phyloP scores from a whole-genome alignment of 1,140 invertebrate genomes.

The Pseudomyrmex concolor region DNA sequence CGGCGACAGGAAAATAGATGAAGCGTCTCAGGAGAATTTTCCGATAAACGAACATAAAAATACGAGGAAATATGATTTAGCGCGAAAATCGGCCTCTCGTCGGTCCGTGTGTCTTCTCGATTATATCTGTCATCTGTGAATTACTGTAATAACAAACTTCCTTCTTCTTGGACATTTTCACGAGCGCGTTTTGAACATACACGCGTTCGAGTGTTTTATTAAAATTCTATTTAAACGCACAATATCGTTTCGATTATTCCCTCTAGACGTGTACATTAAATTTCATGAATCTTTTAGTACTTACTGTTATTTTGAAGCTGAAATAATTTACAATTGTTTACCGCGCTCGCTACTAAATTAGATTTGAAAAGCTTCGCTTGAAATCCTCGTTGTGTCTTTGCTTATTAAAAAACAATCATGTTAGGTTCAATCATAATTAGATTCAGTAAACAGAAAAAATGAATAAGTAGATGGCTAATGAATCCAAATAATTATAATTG shows the following conservation, averaged over 20 bases:
- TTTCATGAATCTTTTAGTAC: neutral
- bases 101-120: neutral
- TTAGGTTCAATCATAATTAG: no score
- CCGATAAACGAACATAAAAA: slow-evolving; percentile 61
- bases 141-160: slow-evolving; percentile 8
- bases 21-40: slow-evolving; percentile 58
- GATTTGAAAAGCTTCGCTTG: no score
- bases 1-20: slow-evolving; percentile 59
- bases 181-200: neutral
- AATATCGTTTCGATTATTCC: neutral
- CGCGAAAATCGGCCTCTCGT: slow-evolving; percentile 23
- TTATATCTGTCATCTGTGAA: slow-evolving; percentile 31
- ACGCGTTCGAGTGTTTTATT: neutral
- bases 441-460: no score
- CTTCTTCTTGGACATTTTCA: neutral
- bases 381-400: no score
- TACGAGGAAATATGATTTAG: slow-evolving; percentile 59
- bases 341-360: neutral
- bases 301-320: neutral
- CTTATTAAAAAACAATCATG: no score
- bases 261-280: neutral
- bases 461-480: no score
- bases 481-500: no score
- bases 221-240: neutral
- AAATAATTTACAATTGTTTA: neutral